Evolutionary conservation across 2,113 vertebrate genomes (phyloP), one percentile per base, ranked within the genome.

Genomic region (Pardalotus punctatus): DNA sequence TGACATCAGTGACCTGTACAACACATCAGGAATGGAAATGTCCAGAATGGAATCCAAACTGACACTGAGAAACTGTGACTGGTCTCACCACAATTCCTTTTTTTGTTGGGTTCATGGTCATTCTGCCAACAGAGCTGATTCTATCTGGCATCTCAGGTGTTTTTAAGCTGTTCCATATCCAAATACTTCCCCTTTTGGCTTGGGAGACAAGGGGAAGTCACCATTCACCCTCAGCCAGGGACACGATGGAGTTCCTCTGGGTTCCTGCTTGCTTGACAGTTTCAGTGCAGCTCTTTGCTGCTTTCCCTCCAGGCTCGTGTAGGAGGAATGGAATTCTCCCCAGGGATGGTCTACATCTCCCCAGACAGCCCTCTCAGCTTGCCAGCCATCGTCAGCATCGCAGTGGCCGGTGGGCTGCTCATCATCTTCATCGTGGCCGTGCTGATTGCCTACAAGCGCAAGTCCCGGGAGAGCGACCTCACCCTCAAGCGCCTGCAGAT

Each of bases 401-500:
- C 99, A 0, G 99, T 98, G 36, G 99, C 99, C 0, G 99, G 99
- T 0, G 99, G 99, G 29, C 98, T 99, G 47, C 99, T 99, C 96
- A 98, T 99, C 98, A 98, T 99, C 95, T 98, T 99, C 98, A 99
- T 99, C 0, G 99, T 99, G 90, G 98, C 99, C 3, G 99, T 99
- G 50, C 98, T 99, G 84, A 99, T 99, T 17, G 99, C 99, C 2
- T 99, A 99, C 97, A 99, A 99, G 81, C 98, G 99, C 97, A 99
- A 99, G 96, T 99, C 99, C 51, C 97, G 99, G 0, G 99, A 99
- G 95, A 99, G 99, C 1, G 99, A 99, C 97, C 98, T 99, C 92
- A 99, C 99, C 3, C 97, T 99, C 79, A 99, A 99, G 88, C 98
- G 99, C 27, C 97, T 99, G 77, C 99, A 99, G 98, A 99, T 99